Conservation (phyloP, 2,888 invertebrate genomes). For the Antheraea assamensis region DNA sequence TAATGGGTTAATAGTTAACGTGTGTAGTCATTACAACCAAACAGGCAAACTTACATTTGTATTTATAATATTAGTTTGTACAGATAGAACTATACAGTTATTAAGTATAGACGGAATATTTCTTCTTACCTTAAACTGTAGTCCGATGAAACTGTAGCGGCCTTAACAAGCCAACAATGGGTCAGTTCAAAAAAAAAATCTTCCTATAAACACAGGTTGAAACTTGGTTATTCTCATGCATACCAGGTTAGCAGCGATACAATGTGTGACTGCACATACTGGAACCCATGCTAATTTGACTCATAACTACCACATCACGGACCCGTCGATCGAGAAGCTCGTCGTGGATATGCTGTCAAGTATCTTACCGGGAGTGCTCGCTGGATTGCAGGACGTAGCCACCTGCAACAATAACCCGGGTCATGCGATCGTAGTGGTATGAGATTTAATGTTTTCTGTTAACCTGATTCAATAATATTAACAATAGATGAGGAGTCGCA, state of each 20-base stretch:
- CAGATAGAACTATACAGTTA: too few species aligned
- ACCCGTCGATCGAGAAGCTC: conserved; percentile 58
- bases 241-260: conserved; percentile 57
- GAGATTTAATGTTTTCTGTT: conserved; percentile 15
- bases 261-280: conserved; percentile 18
- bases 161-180: too few species aligned
- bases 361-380: conserved; percentile 85
- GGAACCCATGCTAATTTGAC: conserved; percentile 77
- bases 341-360: conserved; percentile 82
- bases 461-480: too few species aligned
- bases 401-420: conserved; percentile 82
- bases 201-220: not conserved
- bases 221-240: not conserved
- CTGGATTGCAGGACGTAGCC: conserved; percentile 82
- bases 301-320: conserved; percentile 75
- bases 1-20: too few species aligned
- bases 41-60: too few species aligned
- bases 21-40: too few species aligned
- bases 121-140: too few species aligned
- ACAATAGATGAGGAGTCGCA: too few species aligned
- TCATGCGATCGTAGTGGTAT: conserved; percentile 83
- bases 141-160: too few species aligned
- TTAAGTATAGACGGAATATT: too few species aligned
- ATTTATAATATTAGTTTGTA: too few species aligned
- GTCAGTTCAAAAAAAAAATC: too few species aligned